phyloP scores from a whole-genome alignment of 1,140 invertebrate species.

The Portunus trituberculatus region DNA sequence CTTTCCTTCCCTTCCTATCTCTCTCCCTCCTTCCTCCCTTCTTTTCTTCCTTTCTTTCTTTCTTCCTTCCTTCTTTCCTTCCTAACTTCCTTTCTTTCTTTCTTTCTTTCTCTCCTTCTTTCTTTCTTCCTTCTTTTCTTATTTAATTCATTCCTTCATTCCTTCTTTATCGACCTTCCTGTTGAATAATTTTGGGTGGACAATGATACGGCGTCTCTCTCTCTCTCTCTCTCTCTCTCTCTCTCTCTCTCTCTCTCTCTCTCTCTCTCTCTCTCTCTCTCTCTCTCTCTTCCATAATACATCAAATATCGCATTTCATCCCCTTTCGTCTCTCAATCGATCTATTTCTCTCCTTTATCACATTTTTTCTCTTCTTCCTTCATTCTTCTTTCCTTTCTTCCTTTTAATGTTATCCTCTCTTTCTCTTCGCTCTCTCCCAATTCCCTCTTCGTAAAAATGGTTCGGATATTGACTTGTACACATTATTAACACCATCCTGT shows the following conservation, averaged over 20 bases:
- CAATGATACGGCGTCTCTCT: background rate
- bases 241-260: background rate
- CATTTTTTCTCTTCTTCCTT: background rate
- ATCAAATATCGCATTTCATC: too few relatives aligned
- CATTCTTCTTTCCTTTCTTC: too few relatives aligned
- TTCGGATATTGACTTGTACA: too few relatives aligned
- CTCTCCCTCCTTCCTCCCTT: background rate
- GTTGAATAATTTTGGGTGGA: background rate
- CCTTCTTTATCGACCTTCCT: background rate
- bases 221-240: background rate
- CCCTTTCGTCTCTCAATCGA: background rate
- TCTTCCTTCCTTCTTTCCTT: background rate
- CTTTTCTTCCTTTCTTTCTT: background rate
- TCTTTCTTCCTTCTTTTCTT: constrained; percentile 1
- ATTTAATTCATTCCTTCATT: background rate
- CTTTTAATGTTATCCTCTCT: background rate
- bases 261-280: constrained; percentile 28
- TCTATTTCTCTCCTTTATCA: background rate
- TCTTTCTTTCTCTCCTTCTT: background rate
- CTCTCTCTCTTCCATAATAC: background rate
- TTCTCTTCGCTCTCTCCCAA: too few relatives aligned
- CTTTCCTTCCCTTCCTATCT: background rate
- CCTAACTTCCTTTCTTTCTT: background rate
- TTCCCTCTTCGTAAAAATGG: background rate
- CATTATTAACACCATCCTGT: background rate